Percentiles rank a stretch among this genome's conserved stretches.
These are phyloP conservation scores for Seriola dumerili DNA, from an alignment of 2,113 vertebrate species.

Conservation along the genomic window DNA sequence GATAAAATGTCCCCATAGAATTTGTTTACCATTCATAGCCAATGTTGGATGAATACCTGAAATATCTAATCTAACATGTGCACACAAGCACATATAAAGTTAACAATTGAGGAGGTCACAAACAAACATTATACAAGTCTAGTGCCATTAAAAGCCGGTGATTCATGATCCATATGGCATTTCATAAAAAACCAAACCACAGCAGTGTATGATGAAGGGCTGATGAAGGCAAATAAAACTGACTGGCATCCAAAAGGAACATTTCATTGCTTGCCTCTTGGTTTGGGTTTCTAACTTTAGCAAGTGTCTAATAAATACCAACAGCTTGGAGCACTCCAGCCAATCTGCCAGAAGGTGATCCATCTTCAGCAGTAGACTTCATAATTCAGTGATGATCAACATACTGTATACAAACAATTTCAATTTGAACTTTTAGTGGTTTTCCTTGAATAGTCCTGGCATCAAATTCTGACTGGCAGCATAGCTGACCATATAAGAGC, in stretches of 20 bases:
- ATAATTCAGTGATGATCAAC: neutral
- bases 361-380: neutral
- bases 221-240: neutral
- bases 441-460: neutral
- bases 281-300: constrained; percentile 1
- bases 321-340: neutral
- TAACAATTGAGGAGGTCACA: neutral
- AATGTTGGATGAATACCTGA: too few relatives aligned
- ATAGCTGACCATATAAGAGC: neutral
- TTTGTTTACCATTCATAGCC: neutral
- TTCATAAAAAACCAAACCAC: neutral
- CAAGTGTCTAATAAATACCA: neutral
- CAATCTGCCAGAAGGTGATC: neutral
- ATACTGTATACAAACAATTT: neutral
- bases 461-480: neutral
- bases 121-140: neutral
- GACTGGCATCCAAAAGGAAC: neutral
- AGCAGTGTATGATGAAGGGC: neutral
- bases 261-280: neutral
- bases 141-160: neutral
- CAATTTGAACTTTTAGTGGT: neutral
- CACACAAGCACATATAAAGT: neutral
- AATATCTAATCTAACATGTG: too few relatives aligned
- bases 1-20: neutral
- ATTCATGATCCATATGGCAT: neutral